Conservation (phyloP, 2,888 invertebrate species). For the Hyposoter didymator region DNA sequence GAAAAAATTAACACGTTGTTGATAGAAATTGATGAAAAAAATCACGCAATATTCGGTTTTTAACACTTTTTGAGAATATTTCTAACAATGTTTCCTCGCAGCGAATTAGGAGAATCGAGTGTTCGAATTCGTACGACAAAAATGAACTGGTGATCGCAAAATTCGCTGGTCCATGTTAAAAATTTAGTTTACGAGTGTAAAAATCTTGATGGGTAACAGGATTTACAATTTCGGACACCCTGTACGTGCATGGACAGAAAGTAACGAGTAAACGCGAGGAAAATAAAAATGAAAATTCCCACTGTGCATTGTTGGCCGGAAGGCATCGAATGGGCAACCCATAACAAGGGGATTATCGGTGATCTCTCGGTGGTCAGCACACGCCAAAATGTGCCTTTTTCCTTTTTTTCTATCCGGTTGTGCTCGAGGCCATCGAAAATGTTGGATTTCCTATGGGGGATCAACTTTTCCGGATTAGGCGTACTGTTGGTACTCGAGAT, state of each 20-base stretch:
- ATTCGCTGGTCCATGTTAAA: too few species aligned
- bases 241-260: background rate
- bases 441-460: constrained; percentile 30
- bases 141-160: too few species aligned
- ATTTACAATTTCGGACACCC: background rate
- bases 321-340: constrained; percentile 4
- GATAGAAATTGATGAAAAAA: too few species aligned
- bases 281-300: constrained; percentile 25
- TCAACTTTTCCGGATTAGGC: constrained; percentile 70
- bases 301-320: background rate
- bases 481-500: constrained; percentile 74
- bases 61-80: too few species aligned
- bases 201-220: background rate
- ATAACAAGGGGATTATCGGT: constrained; percentile 67
- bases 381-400: constrained; percentile 22
- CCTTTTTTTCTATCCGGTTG: background rate
- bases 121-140: too few species aligned
- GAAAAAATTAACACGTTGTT: too few species aligned
- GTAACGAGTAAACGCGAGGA: background rate
- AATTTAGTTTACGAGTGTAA: too few species aligned
- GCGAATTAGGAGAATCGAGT: too few species aligned
- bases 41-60: too few species aligned
- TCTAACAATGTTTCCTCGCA: too few species aligned
- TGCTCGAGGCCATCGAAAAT: background rate
- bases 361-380: constrained; percentile 40